Base-by-base conservation (phyloP, 2,888 invertebrate species). In the Adelognathus sp. region DNA sequence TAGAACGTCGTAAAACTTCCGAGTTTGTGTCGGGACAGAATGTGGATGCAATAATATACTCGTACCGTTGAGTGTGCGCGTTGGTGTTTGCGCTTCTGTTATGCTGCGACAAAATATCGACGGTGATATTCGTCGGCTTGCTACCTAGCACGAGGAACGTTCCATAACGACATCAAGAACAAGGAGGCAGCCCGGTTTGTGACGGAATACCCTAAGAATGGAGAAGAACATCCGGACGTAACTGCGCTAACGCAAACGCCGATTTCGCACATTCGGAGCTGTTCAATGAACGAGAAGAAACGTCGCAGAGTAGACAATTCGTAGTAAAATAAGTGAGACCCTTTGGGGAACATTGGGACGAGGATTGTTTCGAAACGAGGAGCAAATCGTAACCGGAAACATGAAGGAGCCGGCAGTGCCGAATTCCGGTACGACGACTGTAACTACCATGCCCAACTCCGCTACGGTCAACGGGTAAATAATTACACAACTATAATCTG, bases 391-490 rank as follows among this genome's bases (percentile, higher is more conserved):
- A 79, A 77, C 66, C 69, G 79, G 81, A 80, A 71, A 83, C 78
- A 86, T 87, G 85, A 87, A 86, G 86, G 88, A 88, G 76, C 83
- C 88, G 54, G 83, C 85, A 77, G 83, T 86, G 72, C 78, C 84
- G 80, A 84, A 82, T 83, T 84, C 82, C 66, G 85, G 85, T 64
- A 82, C 85, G 71, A 80, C 83, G 79, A 85, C 81, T 81, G 84
- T 83, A 76, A 80, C 81, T 71, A 33, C 82, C 64, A 58, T 76
- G 81, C 74, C 70, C 84, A 60, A 84, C 81, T 58, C 83, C 70
- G 58, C 83, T 69, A 67, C 88, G 67, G 82, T 84, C 82, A 89
- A 88, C 81, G 90, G 90, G 90, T 90, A 90, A 89, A 86, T 88
- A 86, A 76, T 81, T 81, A 73, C 79, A 78, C 77, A 72, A 76